Evolutionary conservation across 2,888 invertebrate species (phyloP).

Genomic region (Ochropleura plecta): DNA sequence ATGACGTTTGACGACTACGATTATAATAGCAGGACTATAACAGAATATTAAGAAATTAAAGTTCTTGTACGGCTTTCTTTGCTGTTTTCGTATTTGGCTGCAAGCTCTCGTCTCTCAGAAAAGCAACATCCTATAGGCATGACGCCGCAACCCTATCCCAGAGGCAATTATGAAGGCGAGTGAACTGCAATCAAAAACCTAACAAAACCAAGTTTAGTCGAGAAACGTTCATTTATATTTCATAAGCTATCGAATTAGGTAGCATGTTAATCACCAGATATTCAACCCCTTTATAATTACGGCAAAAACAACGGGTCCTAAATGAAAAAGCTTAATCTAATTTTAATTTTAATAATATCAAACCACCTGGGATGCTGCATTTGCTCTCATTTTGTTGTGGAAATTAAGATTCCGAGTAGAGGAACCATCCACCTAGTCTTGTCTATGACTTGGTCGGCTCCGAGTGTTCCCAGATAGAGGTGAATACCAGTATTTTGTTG

Average conservation of each 20-base stretch:
- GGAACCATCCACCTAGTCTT: neutral
- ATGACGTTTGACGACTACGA: neutral
- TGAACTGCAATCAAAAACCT: conserved; percentile 89
- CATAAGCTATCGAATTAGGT: conserved; percentile 86
- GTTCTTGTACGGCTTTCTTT: neutral
- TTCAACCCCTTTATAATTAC: conserved; percentile 81
- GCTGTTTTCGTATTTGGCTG: neutral
- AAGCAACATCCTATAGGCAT: conserved; percentile 71
- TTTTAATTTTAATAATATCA: conserved; percentile 88
- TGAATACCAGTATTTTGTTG: neutral
- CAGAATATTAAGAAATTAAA: neutral
- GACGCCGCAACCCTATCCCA: conserved; percentile 84
- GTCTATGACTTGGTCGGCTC: neutral
- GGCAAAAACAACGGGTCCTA: conserved; percentile 81
- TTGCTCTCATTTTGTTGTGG: conserved; percentile 35
- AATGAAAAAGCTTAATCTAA: conserved; percentile 87
- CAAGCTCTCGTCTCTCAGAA: neutral
- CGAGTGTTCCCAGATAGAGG: neutral
- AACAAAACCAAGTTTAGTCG: conserved; percentile 86
- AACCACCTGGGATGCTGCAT: conserved; percentile 72
- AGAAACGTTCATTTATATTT: conserved; percentile 86
- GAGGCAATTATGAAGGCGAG: conserved; percentile 88
- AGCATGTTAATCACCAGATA: conserved; percentile 71
- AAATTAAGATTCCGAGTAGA: neutral
- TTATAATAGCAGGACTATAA: neutral